Evolutionary conservation across 2,113 vertebrate species (phyloP).

Genomic region (Phylloscopus trochiloides): DNA sequence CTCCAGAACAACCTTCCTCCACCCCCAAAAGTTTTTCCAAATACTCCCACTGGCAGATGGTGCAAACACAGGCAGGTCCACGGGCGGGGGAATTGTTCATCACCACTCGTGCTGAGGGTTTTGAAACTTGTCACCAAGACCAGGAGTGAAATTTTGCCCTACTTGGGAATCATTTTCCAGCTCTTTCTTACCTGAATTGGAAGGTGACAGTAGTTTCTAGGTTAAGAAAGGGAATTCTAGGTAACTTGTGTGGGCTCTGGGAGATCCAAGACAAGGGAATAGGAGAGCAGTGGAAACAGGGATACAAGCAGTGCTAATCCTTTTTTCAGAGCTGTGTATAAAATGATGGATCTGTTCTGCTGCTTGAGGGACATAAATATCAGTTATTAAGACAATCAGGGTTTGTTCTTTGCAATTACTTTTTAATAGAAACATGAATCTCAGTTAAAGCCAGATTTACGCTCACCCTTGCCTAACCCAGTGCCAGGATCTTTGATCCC

Average conservation of each 20-base stretch:
- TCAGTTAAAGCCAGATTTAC: slow-evolving; percentile 5
- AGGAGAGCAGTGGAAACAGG: not conserved
- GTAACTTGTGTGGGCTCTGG: not conserved
- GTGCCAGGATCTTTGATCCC: not conserved
- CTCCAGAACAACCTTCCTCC: not conserved
- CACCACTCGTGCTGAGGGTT: rapidly evolving
- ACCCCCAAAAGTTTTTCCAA: not conserved
- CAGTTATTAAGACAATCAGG: not conserved
- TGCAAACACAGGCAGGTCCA: not conserved
- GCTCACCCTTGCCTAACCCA: not conserved
- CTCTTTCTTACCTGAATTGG: not conserved
- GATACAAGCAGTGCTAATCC: not conserved
- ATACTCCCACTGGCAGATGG: not conserved
- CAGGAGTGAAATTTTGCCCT: not conserved
- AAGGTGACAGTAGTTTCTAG: not conserved
- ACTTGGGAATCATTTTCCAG: not conserved
- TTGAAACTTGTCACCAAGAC: not conserved
- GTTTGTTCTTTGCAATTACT: not conserved
- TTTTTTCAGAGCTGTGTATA: not conserved
- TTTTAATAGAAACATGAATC: slow-evolving; percentile 44
- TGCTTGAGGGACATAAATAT: slow-evolving; percentile 17
- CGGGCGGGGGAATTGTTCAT: not conserved
- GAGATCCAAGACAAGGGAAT: not conserved
- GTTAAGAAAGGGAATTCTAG: not conserved
- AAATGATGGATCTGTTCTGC: not conserved